Evolutionary conservation across 2,113 vertebrate species (phyloP), one percentile per base, ranked within the genome.

Genomic region (Sinocyclocheilus anophthalmus): DNA sequence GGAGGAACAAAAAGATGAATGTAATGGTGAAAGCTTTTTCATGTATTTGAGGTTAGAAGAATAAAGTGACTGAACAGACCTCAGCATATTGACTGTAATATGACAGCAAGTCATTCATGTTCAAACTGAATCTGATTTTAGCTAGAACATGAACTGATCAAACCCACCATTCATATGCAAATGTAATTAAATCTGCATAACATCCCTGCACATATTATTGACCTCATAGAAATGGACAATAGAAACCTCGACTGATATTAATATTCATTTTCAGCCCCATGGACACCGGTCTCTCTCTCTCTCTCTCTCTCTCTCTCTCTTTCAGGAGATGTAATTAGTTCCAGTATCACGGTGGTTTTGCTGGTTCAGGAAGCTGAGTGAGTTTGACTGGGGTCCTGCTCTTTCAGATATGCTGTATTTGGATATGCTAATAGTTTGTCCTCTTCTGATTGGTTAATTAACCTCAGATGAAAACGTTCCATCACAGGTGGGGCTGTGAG

Each of bases 371-470:
- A 73, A 90, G 89, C 92, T 87, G 93, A 94, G 94, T 94, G 94
- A 93, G 94, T 93, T 92, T 84, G 93, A 94, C 93, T 94, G 88
- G 85, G 87, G 87, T 83, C 87, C 85, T 88, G 92, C 91, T 91
- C 93, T 91, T 69, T 90, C 91, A 92, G 93, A 94, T 92, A 92
- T 89, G 89, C 90, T 83, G 91, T 90, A 93, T 94, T 94, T 93
- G 92, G 92, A 93, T 95, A 95, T 95, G 94, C 93, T 93, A 95
- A 94, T 94, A 91, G 88, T 90, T 92, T 94, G 93, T 91, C 93
- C 88, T 88, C 89, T 90, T 88, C 90, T 93, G 93, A 94, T 94
- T 94, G 94, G 94, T 95, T 95, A 94, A 95, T 95, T 95, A 94
- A 94, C 93, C 94, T 93, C 91, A 90, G 92, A 93, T 89, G 88